phyloP scores from a whole-genome alignment of 2,113 vertebrate species.

The Burhinus oedicnemus region DNA sequence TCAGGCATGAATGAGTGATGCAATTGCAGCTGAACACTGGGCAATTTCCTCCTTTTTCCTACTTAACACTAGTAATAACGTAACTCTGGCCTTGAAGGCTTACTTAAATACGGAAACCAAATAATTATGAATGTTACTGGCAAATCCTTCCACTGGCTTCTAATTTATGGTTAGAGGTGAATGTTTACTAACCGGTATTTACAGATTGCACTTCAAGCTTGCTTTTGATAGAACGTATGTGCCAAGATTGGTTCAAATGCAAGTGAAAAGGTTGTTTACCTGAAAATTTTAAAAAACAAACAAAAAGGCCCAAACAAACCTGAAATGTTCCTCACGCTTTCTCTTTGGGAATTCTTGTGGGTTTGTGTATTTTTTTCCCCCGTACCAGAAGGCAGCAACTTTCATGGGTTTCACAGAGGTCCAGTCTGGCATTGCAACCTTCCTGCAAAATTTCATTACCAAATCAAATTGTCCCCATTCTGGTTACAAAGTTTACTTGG shows the following conservation, averaged over 20 bases:
- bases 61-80: background rate
- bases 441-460: background rate
- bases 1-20: background rate
- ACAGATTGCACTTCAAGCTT: background rate
- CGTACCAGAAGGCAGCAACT: background rate
- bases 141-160: background rate
- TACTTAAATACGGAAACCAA: background rate
- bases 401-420: background rate
- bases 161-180: background rate
- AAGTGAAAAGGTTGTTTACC: background rate
- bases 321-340: rapidly evolving
- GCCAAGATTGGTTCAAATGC: background rate
- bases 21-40: background rate
- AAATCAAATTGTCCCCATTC: background rate
- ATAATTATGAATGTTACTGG: background rate
- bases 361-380: background rate
- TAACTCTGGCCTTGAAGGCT: background rate
- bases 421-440: background rate
- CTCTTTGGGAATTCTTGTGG: background rate
- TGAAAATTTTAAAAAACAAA: background rate
- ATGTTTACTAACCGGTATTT: background rate
- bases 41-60: background rate
- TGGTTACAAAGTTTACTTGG: background rate
- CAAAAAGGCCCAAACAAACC: too few species aligned
- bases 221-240: background rate